Evolutionary conservation across 2,113 vertebrate genomes (phyloP).

Genomic region (Delphinus delphis): DNA sequence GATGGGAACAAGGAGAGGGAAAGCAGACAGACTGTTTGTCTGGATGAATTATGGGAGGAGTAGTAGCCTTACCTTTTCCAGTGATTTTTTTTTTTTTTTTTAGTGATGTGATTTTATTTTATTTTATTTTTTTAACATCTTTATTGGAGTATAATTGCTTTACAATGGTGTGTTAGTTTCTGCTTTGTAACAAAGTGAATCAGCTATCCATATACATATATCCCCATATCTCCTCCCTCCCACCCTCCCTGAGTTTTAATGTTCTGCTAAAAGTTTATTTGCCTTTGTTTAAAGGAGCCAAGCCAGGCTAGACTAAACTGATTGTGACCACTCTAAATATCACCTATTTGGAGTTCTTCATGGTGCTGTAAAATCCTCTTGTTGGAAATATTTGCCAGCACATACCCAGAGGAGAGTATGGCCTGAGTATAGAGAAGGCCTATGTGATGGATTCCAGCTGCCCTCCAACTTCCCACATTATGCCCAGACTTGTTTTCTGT

Average conservation of each 20-base stretch:
- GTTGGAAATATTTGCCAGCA: not conserved
- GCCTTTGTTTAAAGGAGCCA: not conserved
- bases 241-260: not conserved
- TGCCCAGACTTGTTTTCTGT: constrained; percentile 19
- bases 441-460: not conserved
- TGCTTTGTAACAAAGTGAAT: no score
- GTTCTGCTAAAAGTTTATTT: not conserved
- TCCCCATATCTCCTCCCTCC: no score
- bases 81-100: not conserved
- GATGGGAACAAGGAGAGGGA: not conserved
- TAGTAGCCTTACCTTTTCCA: not conserved
- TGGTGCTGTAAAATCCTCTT: not conserved
- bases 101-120: no score
- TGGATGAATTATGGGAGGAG: not conserved
- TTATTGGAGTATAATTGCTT: no score
- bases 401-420: not conserved
- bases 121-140: no score
- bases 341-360: not conserved
- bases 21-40: not conserved
- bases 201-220: no score
- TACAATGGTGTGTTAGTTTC: no score
- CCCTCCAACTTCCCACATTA: not conserved
- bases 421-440: not conserved
- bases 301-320: not conserved
- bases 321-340: not conserved